These are phyloP conservation scores for Meda fulgida DNA, from an alignment of 2,797 vertebrate species.

Conservation along the genomic window DNA sequence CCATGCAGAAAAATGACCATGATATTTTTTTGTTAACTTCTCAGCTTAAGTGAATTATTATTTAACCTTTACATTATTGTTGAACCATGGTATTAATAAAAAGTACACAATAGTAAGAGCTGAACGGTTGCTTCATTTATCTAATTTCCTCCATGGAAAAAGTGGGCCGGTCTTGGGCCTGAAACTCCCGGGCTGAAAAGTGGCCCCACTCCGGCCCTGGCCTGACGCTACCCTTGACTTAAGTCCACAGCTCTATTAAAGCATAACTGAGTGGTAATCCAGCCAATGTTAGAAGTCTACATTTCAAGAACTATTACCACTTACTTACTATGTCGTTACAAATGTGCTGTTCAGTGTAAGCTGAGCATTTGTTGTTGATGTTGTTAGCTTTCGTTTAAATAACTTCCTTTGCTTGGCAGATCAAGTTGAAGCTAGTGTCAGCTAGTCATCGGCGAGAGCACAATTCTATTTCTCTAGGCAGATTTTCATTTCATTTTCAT, in stretches of 20 bases:
- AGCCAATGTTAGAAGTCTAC: conserved; percentile 3
- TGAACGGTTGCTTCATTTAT: too few species aligned
- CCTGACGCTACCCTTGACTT: too few species aligned
- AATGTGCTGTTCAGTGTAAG: not conserved
- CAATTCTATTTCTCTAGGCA: conserved; percentile 10
- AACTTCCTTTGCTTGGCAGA: not conserved
- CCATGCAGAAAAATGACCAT: too few species aligned
- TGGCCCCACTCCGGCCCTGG: too few species aligned
- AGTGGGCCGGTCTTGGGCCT: too few species aligned
- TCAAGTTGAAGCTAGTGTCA: not conserved
- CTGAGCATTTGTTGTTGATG: not conserved
- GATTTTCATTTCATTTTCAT: conserved; percentile 1
- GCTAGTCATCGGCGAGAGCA: not conserved
- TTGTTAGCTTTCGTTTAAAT: conserved; percentile 26
- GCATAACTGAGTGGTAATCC: not conserved
- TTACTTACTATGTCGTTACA: not conserved
- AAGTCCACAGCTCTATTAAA: not conserved
- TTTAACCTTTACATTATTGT: too few species aligned
- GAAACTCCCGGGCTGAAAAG: too few species aligned
- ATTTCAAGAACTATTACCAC: not conserved
- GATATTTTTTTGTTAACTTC: too few species aligned
- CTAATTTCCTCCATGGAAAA: too few species aligned
- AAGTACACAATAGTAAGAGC: too few species aligned
- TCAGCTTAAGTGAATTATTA: too few species aligned
- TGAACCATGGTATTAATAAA: too few species aligned